phyloP scores from a whole-genome alignment of 2,113 vertebrate species.

The Serilophus lunatus region DNA sequence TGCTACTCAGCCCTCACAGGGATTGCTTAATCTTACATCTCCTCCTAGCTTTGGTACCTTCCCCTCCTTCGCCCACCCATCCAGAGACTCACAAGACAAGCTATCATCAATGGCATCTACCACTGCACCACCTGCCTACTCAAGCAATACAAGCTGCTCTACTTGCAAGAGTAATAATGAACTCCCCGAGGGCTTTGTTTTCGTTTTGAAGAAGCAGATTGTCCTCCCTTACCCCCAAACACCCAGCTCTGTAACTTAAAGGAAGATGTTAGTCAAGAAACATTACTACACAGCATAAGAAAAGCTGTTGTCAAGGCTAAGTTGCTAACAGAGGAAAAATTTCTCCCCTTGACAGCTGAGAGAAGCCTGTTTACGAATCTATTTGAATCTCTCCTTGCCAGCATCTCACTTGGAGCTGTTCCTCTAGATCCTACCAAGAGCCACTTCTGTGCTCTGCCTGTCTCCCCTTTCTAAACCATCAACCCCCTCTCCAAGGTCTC shows the following conservation, averaged over 20 bases:
- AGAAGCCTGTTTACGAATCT: background rate
- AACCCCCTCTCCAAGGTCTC: background rate
- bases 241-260: background rate
- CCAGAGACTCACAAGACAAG: constrained; percentile 36
- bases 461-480: background rate
- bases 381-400: background rate
- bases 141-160: constrained; percentile 56
- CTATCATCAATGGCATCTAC: constrained; percentile 52
- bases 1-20: background rate
- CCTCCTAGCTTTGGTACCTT: background rate
- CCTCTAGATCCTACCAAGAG: background rate
- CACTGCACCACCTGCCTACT: constrained; percentile 48
- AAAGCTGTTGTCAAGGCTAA: background rate
- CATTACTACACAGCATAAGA: background rate
- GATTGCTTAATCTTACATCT: background rate
- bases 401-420: background rate
- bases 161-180: constrained; percentile 30
- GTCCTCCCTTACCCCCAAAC: constrained; percentile 38
- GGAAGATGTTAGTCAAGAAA: background rate
- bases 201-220: background rate
- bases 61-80: constrained; percentile 11
- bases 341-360: background rate
- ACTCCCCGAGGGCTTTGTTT: constrained; percentile 17
- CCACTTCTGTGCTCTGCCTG: background rate
- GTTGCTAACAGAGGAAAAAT: background rate